Conservation (phyloP, 2,113 vertebrate genomes). For the Oostethus manadensis region DNA sequence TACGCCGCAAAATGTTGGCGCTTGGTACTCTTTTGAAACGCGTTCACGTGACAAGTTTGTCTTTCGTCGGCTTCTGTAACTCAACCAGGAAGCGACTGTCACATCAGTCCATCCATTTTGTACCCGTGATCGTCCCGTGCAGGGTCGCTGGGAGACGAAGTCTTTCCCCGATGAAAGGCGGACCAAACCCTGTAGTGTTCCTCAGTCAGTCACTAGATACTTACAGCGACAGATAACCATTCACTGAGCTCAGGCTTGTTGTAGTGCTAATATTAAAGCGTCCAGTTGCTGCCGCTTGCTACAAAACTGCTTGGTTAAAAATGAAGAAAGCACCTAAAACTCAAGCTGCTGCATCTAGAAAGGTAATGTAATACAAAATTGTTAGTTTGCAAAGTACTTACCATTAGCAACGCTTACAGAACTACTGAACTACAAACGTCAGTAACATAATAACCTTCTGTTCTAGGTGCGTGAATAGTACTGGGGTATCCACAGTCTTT, state of each 20-base stretch:
- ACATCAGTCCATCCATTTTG: no score
- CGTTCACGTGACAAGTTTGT: conserved; percentile 16
- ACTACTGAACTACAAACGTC: neutral
- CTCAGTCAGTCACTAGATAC: no score
- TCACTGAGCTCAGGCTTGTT: neutral
- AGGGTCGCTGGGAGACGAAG: no score
- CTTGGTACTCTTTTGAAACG: neutral
- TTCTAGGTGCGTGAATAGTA: no score
- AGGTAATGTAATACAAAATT: conserved; percentile 37
- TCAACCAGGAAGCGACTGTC: conserved; percentile 26
- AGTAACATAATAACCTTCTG: no score
- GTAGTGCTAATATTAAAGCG: no score
- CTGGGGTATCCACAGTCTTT: no score
- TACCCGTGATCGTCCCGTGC: no score
- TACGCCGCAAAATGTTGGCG: no score
- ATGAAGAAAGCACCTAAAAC: conserved; percentile 62
- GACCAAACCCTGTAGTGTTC: no score
- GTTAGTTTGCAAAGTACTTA: neutral
- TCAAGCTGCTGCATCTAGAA: conserved; percentile 44
- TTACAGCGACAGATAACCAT: no score
- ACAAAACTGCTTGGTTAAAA: conserved; percentile 4
- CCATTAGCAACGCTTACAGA: neutral
- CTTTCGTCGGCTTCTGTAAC: conserved; percentile 25
- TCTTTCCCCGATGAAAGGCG: no score
- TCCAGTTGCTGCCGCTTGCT: conserved; percentile 11